Evolutionary conservation across 2,888 invertebrate species (phyloP), one percentile per base, ranked within the genome.

Genomic region (Synergus gifuensis): DNA sequence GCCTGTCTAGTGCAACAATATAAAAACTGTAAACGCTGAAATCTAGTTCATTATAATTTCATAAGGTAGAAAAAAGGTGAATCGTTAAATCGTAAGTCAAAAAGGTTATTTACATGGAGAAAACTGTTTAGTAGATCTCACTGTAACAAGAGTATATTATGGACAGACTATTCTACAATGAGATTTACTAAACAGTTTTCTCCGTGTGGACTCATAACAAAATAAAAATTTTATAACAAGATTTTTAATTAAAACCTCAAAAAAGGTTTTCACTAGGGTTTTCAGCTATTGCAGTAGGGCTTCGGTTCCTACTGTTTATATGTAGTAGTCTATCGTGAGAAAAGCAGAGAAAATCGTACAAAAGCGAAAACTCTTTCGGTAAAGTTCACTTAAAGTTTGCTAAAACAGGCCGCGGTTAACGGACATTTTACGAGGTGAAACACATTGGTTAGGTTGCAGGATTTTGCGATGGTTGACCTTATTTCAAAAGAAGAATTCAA

Each of bases 401-500:
- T 16, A 66, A 46, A 67, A 44, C 5, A 22, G 46, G 46, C 14
- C 22, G 22, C 14, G 44, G 44, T 67, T 73, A 73, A 73, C 12
- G 36, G 36, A 4, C 54, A 58, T 73, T 73, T 40, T 54, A 73
- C 54, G 54, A 73, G 11, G 36, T 73, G 54, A 40, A 73, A 73
- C 54, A 73, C 40, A 73, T 18, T 9, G 73, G 73, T 73, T 73
- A 18, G 76, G 42, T 80, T 36, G 64, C 49, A 80, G 83, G 83
- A 86, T 87, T 85, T 86, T 86, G 81, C 85, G 76, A 83, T 67
- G 76, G 82, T 78, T 85, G 87, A 87, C 85, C 87, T 86, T 83
- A 85, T 87, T 88, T 85, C 82, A 63, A 77, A 80, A 82, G 83
- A 86, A 83, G 83, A 86, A 83, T 85, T 86, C 85, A 79, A 86